Evolutionary conservation across 2,888 invertebrate genomes (phyloP), one percentile per base, ranked within the genome.

Genomic region (Kryphioiulus occultus): DNA sequence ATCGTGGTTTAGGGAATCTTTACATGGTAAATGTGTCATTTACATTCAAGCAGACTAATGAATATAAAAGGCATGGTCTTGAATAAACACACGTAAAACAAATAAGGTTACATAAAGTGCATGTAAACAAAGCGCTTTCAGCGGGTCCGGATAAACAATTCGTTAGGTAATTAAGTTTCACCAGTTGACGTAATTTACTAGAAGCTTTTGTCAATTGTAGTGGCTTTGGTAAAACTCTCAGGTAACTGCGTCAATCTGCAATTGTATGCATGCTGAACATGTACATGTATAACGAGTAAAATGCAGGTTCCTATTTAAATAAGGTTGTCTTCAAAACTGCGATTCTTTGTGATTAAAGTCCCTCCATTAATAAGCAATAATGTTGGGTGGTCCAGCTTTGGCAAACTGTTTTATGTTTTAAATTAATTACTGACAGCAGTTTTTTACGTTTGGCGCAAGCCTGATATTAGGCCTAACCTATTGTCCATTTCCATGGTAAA

Each of bases 101-200:
- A 78, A 78, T 78, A 78, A 78, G 78, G 78, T 30, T 78, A 30
- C 30, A 30, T 78, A 78, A 30, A 78, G 26, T 78, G 78, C 78
- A 12, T 30, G 30, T 78, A 78, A 78, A 30, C 78, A 78, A 78
- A 78, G 78, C 26, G 30, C 30, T 26, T 78, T 78, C 78, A 78
- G 15, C 78, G 30, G 78, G 78, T 78, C 30, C 78, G 30, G 78
- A 30, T 78, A 78, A 78, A 78, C 78, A 78, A 78, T 78, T 78
- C 78, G 30, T 78, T 78, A 78, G 78, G 78, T 78, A 78, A 78
- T 78, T 78, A 78, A 78, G 78, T 78, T 78, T 78, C 78, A 30
- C 30, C 78, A 15, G 78, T 78, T 78, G 26, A 26, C 30, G 22
- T 78, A 78, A 78, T 78, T 78, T 78, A 12, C 78, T 78, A 12